Conservation (phyloP, 1,140 invertebrate genomes). For the Lethocerus indicus region DNA sequence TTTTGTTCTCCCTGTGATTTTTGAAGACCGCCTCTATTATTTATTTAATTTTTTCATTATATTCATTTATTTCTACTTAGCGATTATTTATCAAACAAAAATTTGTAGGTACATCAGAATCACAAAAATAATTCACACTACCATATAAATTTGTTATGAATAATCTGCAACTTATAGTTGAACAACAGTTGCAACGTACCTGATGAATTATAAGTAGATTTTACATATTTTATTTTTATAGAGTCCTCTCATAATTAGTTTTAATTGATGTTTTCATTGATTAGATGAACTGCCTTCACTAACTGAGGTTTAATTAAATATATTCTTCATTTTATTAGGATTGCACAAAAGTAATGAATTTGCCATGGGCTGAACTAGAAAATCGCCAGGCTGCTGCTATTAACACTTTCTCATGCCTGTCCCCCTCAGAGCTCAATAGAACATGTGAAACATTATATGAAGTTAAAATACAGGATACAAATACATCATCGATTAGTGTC, state of each 20-base stretch:
- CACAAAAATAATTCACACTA: too few relatives aligned
- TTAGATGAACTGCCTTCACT: too few relatives aligned
- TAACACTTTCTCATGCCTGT: slow-evolving; percentile 5
- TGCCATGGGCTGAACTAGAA: slow-evolving; percentile 4
- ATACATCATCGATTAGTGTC: slow-evolving; percentile 20
- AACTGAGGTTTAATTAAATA: slow-evolving; percentile 3
- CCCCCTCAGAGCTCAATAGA: slow-evolving; percentile 11
- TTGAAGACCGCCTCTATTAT: too few relatives aligned
- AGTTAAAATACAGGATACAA: slow-evolving; percentile 22
- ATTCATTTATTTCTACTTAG: neutral
- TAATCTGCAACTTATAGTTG: too few relatives aligned
- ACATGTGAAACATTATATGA: slow-evolving; percentile 19
- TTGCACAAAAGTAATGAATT: slow-evolving; percentile 7
- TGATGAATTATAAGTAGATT: too few relatives aligned
- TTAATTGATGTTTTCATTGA: too few relatives aligned
- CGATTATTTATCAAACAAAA: neutral
- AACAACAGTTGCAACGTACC: too few relatives aligned
- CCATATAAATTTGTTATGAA: too few relatives aligned
- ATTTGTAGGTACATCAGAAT: neutral
- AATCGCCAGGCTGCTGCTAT: slow-evolving; percentile 11
- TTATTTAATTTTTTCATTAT: neutral
- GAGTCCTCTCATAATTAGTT: too few relatives aligned
- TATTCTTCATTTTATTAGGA: slow-evolving; percentile 9
- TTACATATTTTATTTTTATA: too few relatives aligned
- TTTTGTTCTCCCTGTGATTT: too few relatives aligned